Conservation (phyloP, 2,113 vertebrate species). For the Ellobius talpinus region DNA sequence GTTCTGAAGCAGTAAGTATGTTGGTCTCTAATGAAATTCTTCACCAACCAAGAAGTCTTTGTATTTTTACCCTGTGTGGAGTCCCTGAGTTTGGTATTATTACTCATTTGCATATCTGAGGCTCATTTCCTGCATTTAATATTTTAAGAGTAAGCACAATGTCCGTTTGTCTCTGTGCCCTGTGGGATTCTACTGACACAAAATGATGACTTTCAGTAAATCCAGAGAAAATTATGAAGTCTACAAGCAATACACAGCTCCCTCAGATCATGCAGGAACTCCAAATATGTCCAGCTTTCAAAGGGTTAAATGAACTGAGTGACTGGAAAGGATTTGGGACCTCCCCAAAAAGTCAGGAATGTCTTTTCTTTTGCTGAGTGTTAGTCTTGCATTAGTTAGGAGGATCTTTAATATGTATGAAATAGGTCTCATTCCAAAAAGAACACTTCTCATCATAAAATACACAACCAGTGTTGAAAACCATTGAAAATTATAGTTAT, state of each 20-base stretch:
- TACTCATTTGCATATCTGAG: conserved; percentile 81
- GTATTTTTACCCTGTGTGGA: conserved; percentile 65
- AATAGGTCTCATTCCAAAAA: not conserved
- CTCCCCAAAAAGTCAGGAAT: conserved; percentile 19
- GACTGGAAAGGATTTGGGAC: conserved; percentile 46
- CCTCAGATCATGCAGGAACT: not conserved
- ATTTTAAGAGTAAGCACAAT: conserved; percentile 76
- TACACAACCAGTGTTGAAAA: not conserved
- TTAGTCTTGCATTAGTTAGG: conserved; percentile 46
- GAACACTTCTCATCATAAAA: conserved; percentile 46
- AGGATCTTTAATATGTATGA: conserved; percentile 47
- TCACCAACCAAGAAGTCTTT: conserved; percentile 70
- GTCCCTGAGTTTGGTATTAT: conserved; percentile 72
- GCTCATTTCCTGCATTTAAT: conserved; percentile 79
- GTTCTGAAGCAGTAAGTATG: conserved; percentile 78
- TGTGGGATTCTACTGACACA: conserved; percentile 43
- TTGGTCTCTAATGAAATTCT: conserved; percentile 81
- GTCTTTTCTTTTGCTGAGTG: conserved; percentile 44
- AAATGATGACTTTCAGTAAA: conserved; percentile 64
- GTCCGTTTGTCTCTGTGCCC: conserved; percentile 36
- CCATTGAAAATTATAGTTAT: not conserved
- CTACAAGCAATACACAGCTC: conserved; percentile 22
- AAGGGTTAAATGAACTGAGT: conserved; percentile 63
- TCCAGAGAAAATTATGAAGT: not conserved
- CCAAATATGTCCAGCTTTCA: conserved; percentile 50